Percentiles rank a stretch among this genome's conserved stretches.
Evolutionary conservation across 1,140 invertebrate genomes (phyloP).

Genomic region (Megalonaias nervosa): DNA sequence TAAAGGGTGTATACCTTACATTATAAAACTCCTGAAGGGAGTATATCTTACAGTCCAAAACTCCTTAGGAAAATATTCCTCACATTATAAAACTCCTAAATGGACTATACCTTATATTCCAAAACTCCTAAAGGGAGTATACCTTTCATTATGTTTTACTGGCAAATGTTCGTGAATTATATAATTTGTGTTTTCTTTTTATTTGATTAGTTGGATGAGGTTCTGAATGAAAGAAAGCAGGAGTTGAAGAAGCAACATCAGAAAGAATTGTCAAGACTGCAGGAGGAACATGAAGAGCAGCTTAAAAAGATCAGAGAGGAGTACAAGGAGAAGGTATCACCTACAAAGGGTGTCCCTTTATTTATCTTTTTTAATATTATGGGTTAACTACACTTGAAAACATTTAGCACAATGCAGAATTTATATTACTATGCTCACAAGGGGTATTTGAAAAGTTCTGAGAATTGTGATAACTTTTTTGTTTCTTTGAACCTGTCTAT

Average conservation of each 20-base stretch:
- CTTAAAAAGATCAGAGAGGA: constrained; percentile 58
- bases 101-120: background rate
- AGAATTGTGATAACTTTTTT: too few species aligned
- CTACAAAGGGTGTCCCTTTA: background rate
- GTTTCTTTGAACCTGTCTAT: too few species aligned
- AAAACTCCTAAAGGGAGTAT: too few species aligned
- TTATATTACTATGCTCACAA: background rate
- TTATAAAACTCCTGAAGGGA: too few species aligned
- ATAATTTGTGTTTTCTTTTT: background rate
- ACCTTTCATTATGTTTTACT: background rate
- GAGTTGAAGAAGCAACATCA: constrained; percentile 63
- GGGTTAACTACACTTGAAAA: background rate
- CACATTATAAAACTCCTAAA: too few species aligned
- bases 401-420: background rate
- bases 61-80: too few species aligned
- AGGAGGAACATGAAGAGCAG: constrained; percentile 54
- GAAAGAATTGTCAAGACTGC: constrained; percentile 52
- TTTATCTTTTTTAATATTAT: background rate
- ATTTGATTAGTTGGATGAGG: constrained; percentile 61
- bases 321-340: constrained; percentile 56
- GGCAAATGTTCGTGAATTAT: background rate
- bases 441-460: too few species aligned
- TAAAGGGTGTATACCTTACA: too few species aligned
- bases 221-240: constrained; percentile 56
- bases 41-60: too few species aligned